Conservation (phyloP, 1,140 invertebrate species). For the Drosophila watanabei region DNA sequence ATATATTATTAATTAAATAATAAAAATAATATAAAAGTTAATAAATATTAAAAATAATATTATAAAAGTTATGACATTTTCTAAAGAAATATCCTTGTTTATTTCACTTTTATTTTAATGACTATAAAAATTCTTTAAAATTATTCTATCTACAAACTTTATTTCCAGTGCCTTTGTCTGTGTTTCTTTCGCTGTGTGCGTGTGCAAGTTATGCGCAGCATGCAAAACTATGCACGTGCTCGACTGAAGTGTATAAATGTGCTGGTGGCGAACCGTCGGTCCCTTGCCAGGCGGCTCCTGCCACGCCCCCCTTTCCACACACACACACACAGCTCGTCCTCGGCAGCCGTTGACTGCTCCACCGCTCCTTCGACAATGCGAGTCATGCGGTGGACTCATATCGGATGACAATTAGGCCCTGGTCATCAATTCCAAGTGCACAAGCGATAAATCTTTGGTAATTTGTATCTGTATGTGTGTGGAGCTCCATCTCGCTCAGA, state of each 20-base stretch:
- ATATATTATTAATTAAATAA: too few relatives aligned
- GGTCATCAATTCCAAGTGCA: conserved; percentile 84
- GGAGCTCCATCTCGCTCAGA: conserved; percentile 20
- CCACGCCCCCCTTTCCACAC: conserved; percentile 27
- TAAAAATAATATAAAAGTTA: too few relatives aligned
- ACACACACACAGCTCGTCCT: conserved; percentile 8
- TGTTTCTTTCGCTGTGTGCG: conserved; percentile 21
- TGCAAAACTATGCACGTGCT: conserved; percentile 81
- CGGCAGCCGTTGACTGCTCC: conserved; percentile 41
- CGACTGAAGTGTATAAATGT: conserved; percentile 82
- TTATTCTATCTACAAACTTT: background rate
- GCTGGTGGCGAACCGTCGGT: conserved; percentile 49
- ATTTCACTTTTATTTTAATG: too few relatives aligned
- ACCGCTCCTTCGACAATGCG: conserved; percentile 71
- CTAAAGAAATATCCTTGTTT: too few relatives aligned
- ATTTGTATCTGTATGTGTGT: conserved; percentile 68
- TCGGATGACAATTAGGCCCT: conserved; percentile 84
- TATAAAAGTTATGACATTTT: too few relatives aligned
- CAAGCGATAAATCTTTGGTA: conserved; percentile 83
- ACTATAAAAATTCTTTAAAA: too few relatives aligned
- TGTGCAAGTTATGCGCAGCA: conserved; percentile 79
- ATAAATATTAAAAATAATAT: too few relatives aligned
- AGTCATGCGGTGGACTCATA: conserved; percentile 83
- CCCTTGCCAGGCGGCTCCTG: conserved; percentile 44
- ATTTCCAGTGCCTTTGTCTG: conserved; percentile 28